A percentile compares a stretch with the other conserved stretches of the same genome.
These are phyloP conservation scores for Sympetrum striolatum DNA, from an alignment of 2,888 invertebrate species.

Conservation along the genomic window DNA sequence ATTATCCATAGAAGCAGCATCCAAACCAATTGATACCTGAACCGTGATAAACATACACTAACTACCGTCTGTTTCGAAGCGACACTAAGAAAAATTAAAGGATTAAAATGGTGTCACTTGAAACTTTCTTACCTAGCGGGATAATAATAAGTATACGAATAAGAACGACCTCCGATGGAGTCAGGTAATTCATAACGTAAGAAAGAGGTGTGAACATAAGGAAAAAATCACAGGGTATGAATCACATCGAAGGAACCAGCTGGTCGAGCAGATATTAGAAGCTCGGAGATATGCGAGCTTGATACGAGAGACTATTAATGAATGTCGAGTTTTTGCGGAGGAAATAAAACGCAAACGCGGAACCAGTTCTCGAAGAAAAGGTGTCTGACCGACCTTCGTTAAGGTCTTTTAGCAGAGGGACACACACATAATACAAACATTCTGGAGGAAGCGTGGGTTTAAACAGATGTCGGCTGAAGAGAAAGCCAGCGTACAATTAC, in stretches of 20 bases:
- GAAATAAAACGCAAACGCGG: constrained; percentile 16
- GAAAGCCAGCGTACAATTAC: background rate
- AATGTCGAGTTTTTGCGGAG: background rate
- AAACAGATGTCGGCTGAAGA: background rate
- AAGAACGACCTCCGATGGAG: background rate
- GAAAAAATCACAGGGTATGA: background rate
- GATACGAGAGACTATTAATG: background rate
- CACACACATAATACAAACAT: background rate
- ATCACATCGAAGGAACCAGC: background rate
- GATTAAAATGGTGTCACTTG: no score
- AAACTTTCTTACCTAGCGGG: no score
- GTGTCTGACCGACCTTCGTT: constrained; percentile 34
- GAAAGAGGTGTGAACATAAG: background rate
- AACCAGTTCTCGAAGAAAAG: constrained; percentile 19
- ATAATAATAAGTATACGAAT: no score
- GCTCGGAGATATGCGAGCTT: background rate
- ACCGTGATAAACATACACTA: no score
- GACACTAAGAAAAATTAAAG: no score
- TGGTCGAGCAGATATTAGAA: background rate
- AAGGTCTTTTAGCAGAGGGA: background rate
- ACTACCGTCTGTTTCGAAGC: no score
- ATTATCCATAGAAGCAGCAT: no score
- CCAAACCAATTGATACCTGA: no score
- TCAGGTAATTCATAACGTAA: background rate
- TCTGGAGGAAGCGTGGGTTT: background rate